These are phyloP conservation scores for Euplagia quadripunctaria DNA, from an alignment of 2,888 invertebrate species.

Conservation along the genomic window DNA sequence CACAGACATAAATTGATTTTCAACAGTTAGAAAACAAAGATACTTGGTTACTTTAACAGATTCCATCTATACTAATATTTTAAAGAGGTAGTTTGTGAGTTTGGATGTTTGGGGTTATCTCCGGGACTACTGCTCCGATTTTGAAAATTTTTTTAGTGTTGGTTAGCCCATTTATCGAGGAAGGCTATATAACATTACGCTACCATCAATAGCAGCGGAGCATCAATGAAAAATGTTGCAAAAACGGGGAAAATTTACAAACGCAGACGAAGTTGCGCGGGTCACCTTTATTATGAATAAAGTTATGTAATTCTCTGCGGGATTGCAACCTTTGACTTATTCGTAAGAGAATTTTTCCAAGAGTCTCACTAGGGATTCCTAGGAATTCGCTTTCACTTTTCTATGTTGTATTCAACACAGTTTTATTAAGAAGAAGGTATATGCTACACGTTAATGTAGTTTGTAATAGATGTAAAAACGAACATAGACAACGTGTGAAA, in stretches of 20 bases:
- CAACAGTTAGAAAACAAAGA: conserved; percentile 30
- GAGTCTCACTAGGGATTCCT: conserved; percentile 34
- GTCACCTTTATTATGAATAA: conserved; percentile 30
- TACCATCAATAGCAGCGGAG: too few relatives aligned
- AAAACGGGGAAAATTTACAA: too few relatives aligned
- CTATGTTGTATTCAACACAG: conserved; percentile 32
- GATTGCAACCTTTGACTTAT: conserved; percentile 28
- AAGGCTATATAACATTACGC: too few relatives aligned
- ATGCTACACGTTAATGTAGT: conserved; percentile 25
- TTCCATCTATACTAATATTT: too few relatives aligned
- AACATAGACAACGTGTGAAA: neutral
- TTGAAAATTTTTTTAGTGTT: too few relatives aligned
- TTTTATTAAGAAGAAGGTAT: conserved; percentile 28
- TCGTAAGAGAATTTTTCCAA: conserved; percentile 28
- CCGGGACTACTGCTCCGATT: too few relatives aligned
- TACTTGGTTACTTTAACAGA: conserved; percentile 35
- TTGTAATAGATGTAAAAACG: too few relatives aligned
- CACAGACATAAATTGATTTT: conserved; percentile 20
- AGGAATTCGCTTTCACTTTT: conserved; percentile 29
- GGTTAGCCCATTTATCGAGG: too few relatives aligned
- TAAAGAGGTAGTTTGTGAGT: too few relatives aligned
- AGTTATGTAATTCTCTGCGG: conserved; percentile 47
- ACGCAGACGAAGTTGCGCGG: too few relatives aligned
- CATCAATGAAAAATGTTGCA: too few relatives aligned
- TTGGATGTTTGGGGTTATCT: too few relatives aligned